These are phyloP conservation scores for Drosophila athabasca DNA, from an alignment of 1,140 invertebrate species.

Conservation along the genomic window DNA sequence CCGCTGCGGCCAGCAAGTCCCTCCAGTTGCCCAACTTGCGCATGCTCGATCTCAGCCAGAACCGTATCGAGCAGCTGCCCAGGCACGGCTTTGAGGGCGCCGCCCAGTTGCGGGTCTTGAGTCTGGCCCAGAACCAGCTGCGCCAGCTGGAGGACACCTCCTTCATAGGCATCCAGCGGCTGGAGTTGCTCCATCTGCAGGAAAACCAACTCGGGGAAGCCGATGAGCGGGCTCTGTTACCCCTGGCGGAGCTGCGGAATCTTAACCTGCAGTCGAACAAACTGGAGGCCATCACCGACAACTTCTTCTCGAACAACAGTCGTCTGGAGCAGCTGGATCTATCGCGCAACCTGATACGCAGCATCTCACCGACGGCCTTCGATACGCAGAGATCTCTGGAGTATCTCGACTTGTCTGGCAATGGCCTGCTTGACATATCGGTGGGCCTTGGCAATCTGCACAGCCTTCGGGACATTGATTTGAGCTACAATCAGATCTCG, in stretches of 20 bases:
- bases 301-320: constrained; percentile 87
- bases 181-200: constrained; percentile 90
- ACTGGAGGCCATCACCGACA: constrained; percentile 88
- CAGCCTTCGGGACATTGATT: constrained; percentile 88
- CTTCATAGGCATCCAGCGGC: constrained; percentile 88
- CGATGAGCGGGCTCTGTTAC: constrained; percentile 87
- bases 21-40: constrained; percentile 88
- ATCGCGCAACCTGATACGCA: constrained; percentile 90
- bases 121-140: constrained; percentile 91
- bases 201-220: constrained; percentile 90
- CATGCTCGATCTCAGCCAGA: constrained; percentile 90
- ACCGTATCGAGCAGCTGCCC: constrained; percentile 89
- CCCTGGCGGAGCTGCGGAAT: constrained; percentile 87
- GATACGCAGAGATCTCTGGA: constrained; percentile 88
- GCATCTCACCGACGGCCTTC: constrained; percentile 87
- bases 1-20: constrained; percentile 87
- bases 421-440: constrained; percentile 89
- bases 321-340: constrained; percentile 89
- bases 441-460: constrained; percentile 88
- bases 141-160: constrained; percentile 88
- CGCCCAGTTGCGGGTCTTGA: constrained; percentile 88
- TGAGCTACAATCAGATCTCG: constrained; percentile 92
- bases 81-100: constrained; percentile 88
- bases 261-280: constrained; percentile 91
- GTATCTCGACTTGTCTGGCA: constrained; percentile 91